phyloP scores from a whole-genome alignment of 2,888 invertebrate genomes.

The Trypoxylon attenuatum region DNA sequence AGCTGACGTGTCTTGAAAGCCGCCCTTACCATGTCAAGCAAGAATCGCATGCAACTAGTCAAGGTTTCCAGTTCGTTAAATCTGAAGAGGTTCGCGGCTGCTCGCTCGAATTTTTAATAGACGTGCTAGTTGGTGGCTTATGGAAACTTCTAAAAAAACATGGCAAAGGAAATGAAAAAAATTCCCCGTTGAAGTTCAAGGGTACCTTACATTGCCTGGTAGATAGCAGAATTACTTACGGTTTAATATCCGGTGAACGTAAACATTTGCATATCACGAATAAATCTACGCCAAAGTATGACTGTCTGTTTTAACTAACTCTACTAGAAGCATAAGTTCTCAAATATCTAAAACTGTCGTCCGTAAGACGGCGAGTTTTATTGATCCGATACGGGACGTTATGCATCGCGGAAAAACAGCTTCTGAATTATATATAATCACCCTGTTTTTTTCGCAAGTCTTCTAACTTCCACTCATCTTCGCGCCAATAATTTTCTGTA shows the following conservation, averaged over 20 bases:
- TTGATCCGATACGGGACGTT: neutral
- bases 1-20: too few species aligned
- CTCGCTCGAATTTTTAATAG: neutral
- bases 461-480: too few species aligned
- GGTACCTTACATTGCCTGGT: constrained; percentile 13
- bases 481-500: too few species aligned
- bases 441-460: too few species aligned
- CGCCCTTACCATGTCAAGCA: too few species aligned
- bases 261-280: constrained; percentile 12
- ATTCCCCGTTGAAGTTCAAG: constrained; percentile 8
- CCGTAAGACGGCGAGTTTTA: neutral
- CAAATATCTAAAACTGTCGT: neutral
- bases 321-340: constrained; percentile 1
- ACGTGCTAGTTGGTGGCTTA: neutral
- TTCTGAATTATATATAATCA: too few species aligned
- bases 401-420: neutral
- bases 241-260: neutral
- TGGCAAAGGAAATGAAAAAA: neutral
- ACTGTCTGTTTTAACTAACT: neutral
- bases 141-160: neutral
- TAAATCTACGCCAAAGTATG: constrained; percentile 9
- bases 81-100: neutral
- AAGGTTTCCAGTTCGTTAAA: neutral
- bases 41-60: too few species aligned
- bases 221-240: neutral